These are phyloP conservation scores for Lapara coniferarum DNA, from an alignment of 2,888 invertebrate species.

Conservation along the genomic window DNA sequence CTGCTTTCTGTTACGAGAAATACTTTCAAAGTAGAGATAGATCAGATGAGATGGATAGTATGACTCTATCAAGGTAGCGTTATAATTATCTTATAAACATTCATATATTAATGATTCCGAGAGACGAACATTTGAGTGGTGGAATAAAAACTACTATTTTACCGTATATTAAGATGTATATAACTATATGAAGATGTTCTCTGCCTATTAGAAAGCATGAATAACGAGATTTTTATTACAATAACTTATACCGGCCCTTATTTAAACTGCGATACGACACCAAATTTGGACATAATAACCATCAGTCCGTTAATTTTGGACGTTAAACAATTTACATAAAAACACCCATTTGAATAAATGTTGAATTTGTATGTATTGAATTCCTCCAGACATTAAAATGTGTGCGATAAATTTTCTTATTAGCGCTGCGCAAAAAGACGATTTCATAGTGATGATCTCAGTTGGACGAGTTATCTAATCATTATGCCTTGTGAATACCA, in stretches of 20 bases:
- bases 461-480: slow-evolving; percentile 46
- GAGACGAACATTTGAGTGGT: slow-evolving; percentile 30
- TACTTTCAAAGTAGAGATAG: slow-evolving; percentile 13
- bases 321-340: slow-evolving; percentile 27
- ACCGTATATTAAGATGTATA: slow-evolving; percentile 15
- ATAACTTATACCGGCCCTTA: slow-evolving; percentile 31
- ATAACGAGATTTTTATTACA: slow-evolving; percentile 30
- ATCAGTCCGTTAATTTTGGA: not conserved
- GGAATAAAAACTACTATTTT: slow-evolving; percentile 28
- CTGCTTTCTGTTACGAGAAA: not conserved
- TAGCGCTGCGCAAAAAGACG: slow-evolving; percentile 54
- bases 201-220: slow-evolving; percentile 33
- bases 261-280: slow-evolving; percentile 18
- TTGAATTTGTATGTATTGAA: slow-evolving; percentile 35
- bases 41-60: no score
- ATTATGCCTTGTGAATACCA: slow-evolving; percentile 44
- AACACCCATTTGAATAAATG: slow-evolving; percentile 38
- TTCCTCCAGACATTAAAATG: slow-evolving; percentile 35
- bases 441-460: slow-evolving; percentile 63
- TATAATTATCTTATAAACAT: slow-evolving; percentile 34
- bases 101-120: slow-evolving; percentile 25
- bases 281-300: slow-evolving; percentile 5
- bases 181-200: slow-evolving; percentile 23
- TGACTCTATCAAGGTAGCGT: slow-evolving; percentile 35
- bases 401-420: slow-evolving; percentile 40